Evolutionary conservation across 2,113 vertebrate genomes (phyloP), one percentile per base, ranked within the genome.

Genomic region (Hemichromis elongatus): DNA sequence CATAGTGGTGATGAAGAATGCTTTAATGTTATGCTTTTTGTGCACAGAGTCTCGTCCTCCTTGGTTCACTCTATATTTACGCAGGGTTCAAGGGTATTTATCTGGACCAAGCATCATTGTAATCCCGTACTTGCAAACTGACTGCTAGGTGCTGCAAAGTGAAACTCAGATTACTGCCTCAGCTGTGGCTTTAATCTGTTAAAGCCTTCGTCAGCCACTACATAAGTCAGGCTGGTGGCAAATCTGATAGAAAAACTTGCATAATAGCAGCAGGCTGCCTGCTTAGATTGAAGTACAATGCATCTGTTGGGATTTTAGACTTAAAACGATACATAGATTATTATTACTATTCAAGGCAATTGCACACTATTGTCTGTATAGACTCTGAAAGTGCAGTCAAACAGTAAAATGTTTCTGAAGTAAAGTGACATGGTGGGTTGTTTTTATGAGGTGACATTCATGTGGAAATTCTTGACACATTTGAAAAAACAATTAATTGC

Each of bases 111-210:
- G 82, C 79, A 40, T 91, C 88, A 50, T 89, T 87, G 84, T 94
- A 94, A 96, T 94, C 93, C 90, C 59, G 66, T 57, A 16, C 73
- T 83, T 68, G 59, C 81, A 16, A 90, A 84, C 84, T 83, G 90
- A 92, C 79, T 84, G 35, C 78, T 75, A 85, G 84, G 77, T 92
- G 77, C 66, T 79, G 81, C 68, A 90, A 88, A 93, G 85, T 91
- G 88, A 92, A 90, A 88, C 84, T 92, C 88, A 73, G 93, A 93
- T 94, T 94, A 93, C 79, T 61, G 85, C 73, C 66, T 86, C 81
- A 61, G 84, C 88, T 82, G 84, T 73, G 82, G 54, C 83, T 80
- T 90, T 90, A 93, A 95, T 94, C 94, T 89, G 75, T 81, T 90
- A 83, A 89, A 93, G 78, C 92, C 24, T 85, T 79, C 57, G 82